A percentile compares a stretch with the other conserved stretches of the same genome.
Evolutionary conservation across 2,888 invertebrate species (phyloP).

Genomic region (Pegoplata infirma): DNA sequence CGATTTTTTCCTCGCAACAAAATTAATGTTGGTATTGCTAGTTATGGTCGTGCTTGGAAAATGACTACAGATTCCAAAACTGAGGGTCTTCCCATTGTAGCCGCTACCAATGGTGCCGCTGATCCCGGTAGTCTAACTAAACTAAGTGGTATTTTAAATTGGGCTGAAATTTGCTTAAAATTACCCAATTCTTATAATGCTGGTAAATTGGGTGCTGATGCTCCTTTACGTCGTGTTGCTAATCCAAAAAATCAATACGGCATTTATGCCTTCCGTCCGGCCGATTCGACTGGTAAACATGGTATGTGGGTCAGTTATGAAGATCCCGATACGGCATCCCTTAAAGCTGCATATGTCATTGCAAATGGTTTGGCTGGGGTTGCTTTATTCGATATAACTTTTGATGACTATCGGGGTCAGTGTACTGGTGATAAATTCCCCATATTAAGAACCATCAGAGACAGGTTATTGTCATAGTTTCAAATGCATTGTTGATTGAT

Average conservation of each 20-base stretch:
- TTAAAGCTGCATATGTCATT: conserved; percentile 86
- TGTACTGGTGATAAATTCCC: conserved; percentile 90
- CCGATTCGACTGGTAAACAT: conserved; percentile 82
- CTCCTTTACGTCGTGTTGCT: conserved; percentile 85
- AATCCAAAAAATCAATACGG: conserved; percentile 89
- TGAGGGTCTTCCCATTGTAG: conserved; percentile 86
- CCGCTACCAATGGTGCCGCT: conserved; percentile 83
- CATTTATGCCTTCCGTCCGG: conserved; percentile 86
- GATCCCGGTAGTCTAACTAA: conserved; percentile 85
- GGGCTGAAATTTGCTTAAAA: conserved; percentile 88
- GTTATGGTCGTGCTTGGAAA: conserved; percentile 88
- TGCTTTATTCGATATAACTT: conserved; percentile 85
- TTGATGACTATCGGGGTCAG: conserved; percentile 89
- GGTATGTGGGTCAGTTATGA: conserved; percentile 91
- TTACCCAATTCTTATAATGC: conserved; percentile 82
- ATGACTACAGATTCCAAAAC: conserved; percentile 85
- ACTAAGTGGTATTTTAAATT: conserved; percentile 85
- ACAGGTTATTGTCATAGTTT: conserved; percentile 71
- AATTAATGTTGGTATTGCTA: conserved; percentile 85
- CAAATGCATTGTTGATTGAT: not conserved
- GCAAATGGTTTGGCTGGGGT: conserved; percentile 88
- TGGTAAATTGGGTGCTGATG: conserved; percentile 81
- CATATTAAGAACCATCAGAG: conserved; percentile 87
- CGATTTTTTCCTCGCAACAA: conserved; percentile 82
- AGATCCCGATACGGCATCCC: conserved; percentile 89